Percentiles rank a stretch among this genome's conserved stretches.
phyloP scores from a whole-genome alignment of 2,888 invertebrate species.

The Lasius fuliginosus region DNA sequence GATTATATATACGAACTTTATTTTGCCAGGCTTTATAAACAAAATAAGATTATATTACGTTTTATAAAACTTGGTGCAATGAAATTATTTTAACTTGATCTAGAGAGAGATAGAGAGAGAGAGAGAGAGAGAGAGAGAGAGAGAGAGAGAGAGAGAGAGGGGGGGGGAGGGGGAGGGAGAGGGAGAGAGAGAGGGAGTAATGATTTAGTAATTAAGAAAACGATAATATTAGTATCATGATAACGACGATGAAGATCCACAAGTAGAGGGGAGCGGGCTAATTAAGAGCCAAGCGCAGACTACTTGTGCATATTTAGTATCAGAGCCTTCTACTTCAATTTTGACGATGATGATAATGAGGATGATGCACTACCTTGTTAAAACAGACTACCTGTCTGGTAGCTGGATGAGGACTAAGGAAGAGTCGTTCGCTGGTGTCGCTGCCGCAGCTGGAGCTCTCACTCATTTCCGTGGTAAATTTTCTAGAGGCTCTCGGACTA shows the following conservation, averaged over 20 bases:
- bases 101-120: no score
- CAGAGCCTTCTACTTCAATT: no score
- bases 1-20: neutral
- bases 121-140: no score
- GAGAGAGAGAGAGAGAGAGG: no score
- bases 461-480: constrained; percentile 90
- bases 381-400: constrained; percentile 87
- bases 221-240: neutral
- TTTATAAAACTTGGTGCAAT: neutral
- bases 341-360: constrained; percentile 70
- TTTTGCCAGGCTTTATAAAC: neutral
- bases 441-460: constrained; percentile 91
- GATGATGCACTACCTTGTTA: constrained; percentile 84
- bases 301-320: no score
- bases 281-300: no score
- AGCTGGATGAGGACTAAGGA: constrained; percentile 86
- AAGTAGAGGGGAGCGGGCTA: no score
- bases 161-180: no score
- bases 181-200: neutral
- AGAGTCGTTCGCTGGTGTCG: constrained; percentile 89
- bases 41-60: neutral
- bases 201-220: neutral
- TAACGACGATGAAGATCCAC: neutral
- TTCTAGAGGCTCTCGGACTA: constrained; percentile 89
- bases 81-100: neutral